Evolutionary conservation across 2,888 invertebrate species (phyloP).

Genomic region (Napeogenes sylphis): DNA sequence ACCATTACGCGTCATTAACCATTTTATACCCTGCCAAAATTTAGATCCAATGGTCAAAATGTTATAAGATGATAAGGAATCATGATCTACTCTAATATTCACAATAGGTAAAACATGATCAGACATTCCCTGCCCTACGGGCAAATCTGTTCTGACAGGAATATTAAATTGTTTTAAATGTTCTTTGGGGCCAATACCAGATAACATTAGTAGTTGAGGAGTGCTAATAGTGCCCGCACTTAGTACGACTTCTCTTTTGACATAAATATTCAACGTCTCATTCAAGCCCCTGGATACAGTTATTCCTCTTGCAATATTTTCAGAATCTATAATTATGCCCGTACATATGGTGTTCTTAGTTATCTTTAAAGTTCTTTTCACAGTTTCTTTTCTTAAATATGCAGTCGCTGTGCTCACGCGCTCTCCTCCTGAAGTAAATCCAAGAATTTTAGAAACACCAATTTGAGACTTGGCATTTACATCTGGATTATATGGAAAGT

Average conservation of each 20-base stretch:
- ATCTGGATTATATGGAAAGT: constrained; percentile 49
- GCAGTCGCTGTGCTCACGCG: constrained; percentile 54
- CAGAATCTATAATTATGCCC: constrained; percentile 45
- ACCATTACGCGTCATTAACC: constrained; percentile 36
- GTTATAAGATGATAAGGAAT: constrained; percentile 15
- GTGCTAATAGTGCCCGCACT: constrained; percentile 55
- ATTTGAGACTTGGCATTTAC: constrained; percentile 52
- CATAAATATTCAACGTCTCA: constrained; percentile 37
- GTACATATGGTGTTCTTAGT: constrained; percentile 47
- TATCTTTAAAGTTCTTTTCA: constrained; percentile 40
- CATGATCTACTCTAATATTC: constrained; percentile 40
- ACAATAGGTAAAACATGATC: constrained; percentile 49
- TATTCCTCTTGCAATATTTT: constrained; percentile 46
- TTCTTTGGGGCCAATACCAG: constrained; percentile 52
- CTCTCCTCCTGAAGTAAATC: constrained; percentile 47
- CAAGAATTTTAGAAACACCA: constrained; percentile 46
- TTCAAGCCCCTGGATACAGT: constrained; percentile 33
- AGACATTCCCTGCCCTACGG: constrained; percentile 52
- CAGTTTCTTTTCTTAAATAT: constrained; percentile 42
- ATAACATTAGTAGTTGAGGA: constrained; percentile 55
- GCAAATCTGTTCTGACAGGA: constrained; percentile 41
- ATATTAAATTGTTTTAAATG: constrained; percentile 45
- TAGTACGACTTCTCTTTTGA: constrained; percentile 50
- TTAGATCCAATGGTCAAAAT: constrained; percentile 22
- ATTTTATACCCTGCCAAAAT: constrained; percentile 30